Base-by-base conservation (phyloP, 1,140 invertebrate genomes). In the Harlomillsia oculata region DNA sequence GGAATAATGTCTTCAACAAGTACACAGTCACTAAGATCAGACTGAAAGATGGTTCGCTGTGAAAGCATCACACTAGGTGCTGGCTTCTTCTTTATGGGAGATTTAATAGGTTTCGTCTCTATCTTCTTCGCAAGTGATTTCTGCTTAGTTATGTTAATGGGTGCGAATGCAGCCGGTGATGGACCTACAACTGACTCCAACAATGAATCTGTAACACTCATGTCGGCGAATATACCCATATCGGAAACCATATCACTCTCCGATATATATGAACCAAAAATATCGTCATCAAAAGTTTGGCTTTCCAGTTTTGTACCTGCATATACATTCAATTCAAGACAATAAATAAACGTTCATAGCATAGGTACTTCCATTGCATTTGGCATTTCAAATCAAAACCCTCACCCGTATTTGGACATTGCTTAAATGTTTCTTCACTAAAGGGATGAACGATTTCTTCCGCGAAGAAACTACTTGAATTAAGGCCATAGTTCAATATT, bases 201-300 rank as follows among this genome's bases (percentile, higher is more conserved):
- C n/a, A 56, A 57, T 1, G 51, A 21, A 26, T 65, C 63, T 8
- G 59, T 56, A 46, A 59, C 55, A 32, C 62, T 65, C 41, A 59
- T 53, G 34, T 65, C 63, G 36, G 41, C 45, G 37, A 65, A 65
- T 29, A 65, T 59, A 39, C 59, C 61, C 8, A 62, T 36, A 30
- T 65, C 63, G 2, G 63, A 65, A 5, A 65, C 32, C 36, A 62
- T 55, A 30, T 64, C 62, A n/a, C 29, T 29, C 20, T 65, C 63
- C 1, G 63, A 61, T 16, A 62, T 58, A 30, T 54, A 59, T 3
- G 59, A 59, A 9, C 53, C 53, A 44, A 56, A 62, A 21, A 59
- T 32, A n/a, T 64, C 63, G 11, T 65, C 63, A 26, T 60, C 62
- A 43, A 57, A 56, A 14, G 26, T 49, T 23, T 58, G 58, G 44